These are phyloP conservation scores for Pemphigus obesinymphae DNA, from an alignment of 1,140 invertebrate genomes.

Conservation along the genomic window DNA sequence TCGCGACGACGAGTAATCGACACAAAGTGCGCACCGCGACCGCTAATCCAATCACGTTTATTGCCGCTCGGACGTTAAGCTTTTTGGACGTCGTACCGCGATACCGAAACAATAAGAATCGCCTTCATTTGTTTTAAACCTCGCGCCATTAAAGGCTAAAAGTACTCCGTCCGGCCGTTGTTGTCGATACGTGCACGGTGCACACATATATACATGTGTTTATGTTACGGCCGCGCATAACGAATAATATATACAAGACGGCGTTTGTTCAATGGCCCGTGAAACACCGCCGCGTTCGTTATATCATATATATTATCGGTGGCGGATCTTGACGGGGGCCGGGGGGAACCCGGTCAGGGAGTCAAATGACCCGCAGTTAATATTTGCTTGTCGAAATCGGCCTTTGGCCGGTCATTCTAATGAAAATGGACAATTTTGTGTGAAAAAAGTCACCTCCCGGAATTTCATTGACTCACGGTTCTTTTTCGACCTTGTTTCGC, in stretches of 20 bases:
- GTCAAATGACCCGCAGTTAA: too few relatives aligned
- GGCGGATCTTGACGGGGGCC: too few relatives aligned
- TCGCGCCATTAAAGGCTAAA: too few relatives aligned
- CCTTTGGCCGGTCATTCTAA: too few relatives aligned
- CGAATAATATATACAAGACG: neutral
- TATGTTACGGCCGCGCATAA: neutral
- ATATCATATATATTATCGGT: neutral
- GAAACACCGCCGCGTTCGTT: neutral
- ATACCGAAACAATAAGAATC: slow-evolving; percentile 10
- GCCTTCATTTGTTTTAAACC: slow-evolving; percentile 22
- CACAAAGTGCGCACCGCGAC: neutral
- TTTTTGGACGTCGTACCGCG: neutral
- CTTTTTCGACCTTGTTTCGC: too few relatives aligned
- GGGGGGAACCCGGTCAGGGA: too few relatives aligned
- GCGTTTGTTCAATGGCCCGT: slow-evolving; percentile 5
- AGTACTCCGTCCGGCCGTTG: neutral
- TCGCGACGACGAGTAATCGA: neutral
- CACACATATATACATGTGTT: neutral
- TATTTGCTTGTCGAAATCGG: too few relatives aligned
- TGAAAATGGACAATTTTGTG: too few relatives aligned
- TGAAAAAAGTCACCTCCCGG: too few relatives aligned
- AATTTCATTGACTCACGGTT: too few relatives aligned
- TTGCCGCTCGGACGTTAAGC: neutral
- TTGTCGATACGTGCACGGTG: neutral
- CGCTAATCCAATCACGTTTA: slow-evolving; percentile 33